Evolutionary conservation across 2,797 vertebrate species (phyloP), one percentile per base, ranked within the genome.

Genomic region (Hafferia zeledoni): DNA sequence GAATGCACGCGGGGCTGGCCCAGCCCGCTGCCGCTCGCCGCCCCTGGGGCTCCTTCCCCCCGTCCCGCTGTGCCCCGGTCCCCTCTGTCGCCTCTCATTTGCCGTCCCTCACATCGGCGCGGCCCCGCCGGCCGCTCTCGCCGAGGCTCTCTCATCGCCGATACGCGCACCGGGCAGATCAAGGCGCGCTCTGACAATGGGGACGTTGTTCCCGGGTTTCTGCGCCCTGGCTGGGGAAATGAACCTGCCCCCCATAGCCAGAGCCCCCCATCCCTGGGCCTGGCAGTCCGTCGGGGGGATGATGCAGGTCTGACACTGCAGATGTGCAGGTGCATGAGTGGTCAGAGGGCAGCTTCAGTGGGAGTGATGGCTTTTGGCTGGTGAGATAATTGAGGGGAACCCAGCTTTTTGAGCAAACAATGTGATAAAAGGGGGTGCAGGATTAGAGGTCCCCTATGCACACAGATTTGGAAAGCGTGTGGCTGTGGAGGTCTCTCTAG

Each of bases 261-360:
- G 46, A 23, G 55, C 37, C 53, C 33, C 11, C 2, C 8, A 13
- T 33, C 61, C 87, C 46, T 2, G 1, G 25, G 63, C 28, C 50
- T 2, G 47, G 27, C 30, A 0, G 10, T 2, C 9, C 3, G 0
- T 17, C 2, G 2, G 82, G 33, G 0, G 3, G 61, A 2, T 16
- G 49, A 16, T 0, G 2, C 0, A 10, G 37, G 14, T 4, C 41
- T 9, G 77, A 19, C 25, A 56, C 43, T 1, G 0, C 61, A 22
- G 71, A 10, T 0, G 1, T 6, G 68, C 4, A 7, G 41, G 8
- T 43, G 41, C 41, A 10, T 17, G 75, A 46, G 46, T 17, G 22
- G 43, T 22, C 0, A 4, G 63, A 27, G 53, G 43, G n/a, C 31
- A 43, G 57, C 50, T 55, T 17, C 11, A 35, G 37, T 28, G 89